Evolutionary conservation across 1,140 invertebrate genomes (phyloP), one percentile per base, ranked within the genome.

Genomic region (Reticulitermes speratus): DNA sequence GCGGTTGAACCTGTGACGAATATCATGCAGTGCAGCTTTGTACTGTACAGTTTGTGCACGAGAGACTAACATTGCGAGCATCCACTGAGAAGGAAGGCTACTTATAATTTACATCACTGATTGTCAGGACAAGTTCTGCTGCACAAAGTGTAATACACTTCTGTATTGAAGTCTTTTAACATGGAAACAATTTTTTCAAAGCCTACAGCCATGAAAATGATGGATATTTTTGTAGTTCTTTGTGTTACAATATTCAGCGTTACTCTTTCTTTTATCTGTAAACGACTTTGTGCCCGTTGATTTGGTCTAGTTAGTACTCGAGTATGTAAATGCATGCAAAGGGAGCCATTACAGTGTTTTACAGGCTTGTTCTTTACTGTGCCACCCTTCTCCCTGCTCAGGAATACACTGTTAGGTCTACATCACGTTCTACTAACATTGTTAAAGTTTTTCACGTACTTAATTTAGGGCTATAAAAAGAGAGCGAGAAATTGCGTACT

Each of bases 371-470:
- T 75, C 65, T 75, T 75, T 75, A 75, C 65, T 75, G n/a, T 75
- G 14, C 65, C 65, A 75, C 65, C 65, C 9, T 75, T 75, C n/a
- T 75, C 65, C 8, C 25, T 3, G 25, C 65, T 75, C 65, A 75
- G 25, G 65, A 75, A 30, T 75, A 30, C 65, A 19, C n/a, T 75
- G 25, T 75, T 75, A 8, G 3, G 65, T 25, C 65, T 30, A 30
- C 65, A 75, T 75, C 65, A 30, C 65, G 65, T 75, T 30, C 65
- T 30, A 30, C 65, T 75, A 75, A 75, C 65, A 75, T 75, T 75
- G 65, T 75, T 75, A 75, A 75, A 75, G 65, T 75, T 75, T 75
- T 75, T 75, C 65, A 75, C 65, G 65, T 75, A 75, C 65, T 75
- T 75, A 75, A 75, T 75, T 75, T 75, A 75, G 65, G 25, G n/a